Evolutionary conservation across 2,888 invertebrate genomes (phyloP).

Genomic region (Meteorus colon): DNA sequence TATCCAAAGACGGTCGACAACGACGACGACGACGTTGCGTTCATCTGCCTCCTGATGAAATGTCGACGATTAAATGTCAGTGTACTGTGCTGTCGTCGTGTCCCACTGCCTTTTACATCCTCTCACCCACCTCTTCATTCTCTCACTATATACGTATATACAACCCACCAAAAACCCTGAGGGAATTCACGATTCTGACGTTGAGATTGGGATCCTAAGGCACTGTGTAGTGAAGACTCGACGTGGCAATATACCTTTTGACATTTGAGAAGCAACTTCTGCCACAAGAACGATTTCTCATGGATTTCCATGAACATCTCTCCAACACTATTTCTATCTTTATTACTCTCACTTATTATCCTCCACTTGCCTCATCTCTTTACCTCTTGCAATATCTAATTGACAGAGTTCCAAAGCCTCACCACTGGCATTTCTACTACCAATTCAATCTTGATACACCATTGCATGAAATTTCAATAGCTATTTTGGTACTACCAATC

Average conservation of each 20-base stretch:
- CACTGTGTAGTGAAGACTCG: slow-evolving; percentile 32
- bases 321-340: slow-evolving; percentile 1
- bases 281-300: slow-evolving; percentile 38
- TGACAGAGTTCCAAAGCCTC: slow-evolving; percentile 37
- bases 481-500: background rate
- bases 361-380: background rate
- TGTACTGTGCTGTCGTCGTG: slow-evolving; percentile 44
- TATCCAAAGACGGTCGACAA: slow-evolving; percentile 31
- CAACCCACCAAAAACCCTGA: background rate
- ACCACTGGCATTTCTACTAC: background rate
- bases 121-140: slow-evolving; percentile 14
- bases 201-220: slow-evolving; percentile 45
- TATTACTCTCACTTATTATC: background rate
- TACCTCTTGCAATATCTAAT: slow-evolving; percentile 40
- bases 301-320: slow-evolving; percentile 34
- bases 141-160: slow-evolving; percentile 1
- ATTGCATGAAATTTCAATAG: slow-evolving; percentile 12
- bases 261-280: slow-evolving; percentile 41
- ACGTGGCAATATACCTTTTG: slow-evolving; percentile 44
- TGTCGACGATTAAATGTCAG: slow-evolving; percentile 63
- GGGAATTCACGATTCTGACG: slow-evolving; percentile 42
- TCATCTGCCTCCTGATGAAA: slow-evolving; percentile 57
- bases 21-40: slow-evolving; percentile 44
- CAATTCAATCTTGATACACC: slow-evolving; percentile 29
- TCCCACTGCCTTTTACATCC: slow-evolving; percentile 30